Conservation (phyloP, 2,888 invertebrate species). For the Achlya flavicornis region DNA sequence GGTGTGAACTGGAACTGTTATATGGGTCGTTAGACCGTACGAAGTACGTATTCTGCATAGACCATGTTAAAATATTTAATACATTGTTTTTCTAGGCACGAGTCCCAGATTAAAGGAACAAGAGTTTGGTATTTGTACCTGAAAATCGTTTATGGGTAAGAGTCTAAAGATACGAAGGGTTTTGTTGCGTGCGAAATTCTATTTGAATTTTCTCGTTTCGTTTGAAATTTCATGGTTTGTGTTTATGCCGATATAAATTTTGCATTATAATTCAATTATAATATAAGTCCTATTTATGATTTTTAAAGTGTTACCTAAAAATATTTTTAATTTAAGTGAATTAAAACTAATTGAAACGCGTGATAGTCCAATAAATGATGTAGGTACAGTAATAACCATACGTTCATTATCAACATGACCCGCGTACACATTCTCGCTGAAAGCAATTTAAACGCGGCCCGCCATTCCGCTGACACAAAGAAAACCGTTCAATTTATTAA, state of each 20-base stretch:
- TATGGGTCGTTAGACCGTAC: not conserved
- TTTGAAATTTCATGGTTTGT: no score
- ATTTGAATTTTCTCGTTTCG: no score
- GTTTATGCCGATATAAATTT: no score
- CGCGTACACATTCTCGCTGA: not conserved
- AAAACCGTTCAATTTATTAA: slow-evolving; percentile 52
- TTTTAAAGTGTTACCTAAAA: no score
- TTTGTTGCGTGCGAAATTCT: not conserved
- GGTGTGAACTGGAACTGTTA: slow-evolving; percentile 5
- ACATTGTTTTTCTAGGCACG: slow-evolving; percentile 8
- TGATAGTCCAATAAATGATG: not conserved
- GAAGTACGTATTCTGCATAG: not conserved
- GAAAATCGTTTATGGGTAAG: not conserved
- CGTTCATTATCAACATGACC: not conserved
- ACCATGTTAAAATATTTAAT: slow-evolving; percentile 4
- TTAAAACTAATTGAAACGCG: no score
- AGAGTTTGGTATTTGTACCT: not conserved
- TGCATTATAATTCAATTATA: no score
- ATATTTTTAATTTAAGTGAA: no score
- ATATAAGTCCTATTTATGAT: no score
- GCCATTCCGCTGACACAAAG: slow-evolving; percentile 34
- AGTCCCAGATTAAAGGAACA: slow-evolving; percentile 1
- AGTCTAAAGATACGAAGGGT: not conserved
- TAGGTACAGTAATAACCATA: not conserved
- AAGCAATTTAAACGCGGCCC: slow-evolving; percentile 14